A percentile compares a stretch with the other conserved stretches of the same genome.
Conservation (phyloP, 2,888 invertebrate species). For the Chloroclysta siterata region DNA sequence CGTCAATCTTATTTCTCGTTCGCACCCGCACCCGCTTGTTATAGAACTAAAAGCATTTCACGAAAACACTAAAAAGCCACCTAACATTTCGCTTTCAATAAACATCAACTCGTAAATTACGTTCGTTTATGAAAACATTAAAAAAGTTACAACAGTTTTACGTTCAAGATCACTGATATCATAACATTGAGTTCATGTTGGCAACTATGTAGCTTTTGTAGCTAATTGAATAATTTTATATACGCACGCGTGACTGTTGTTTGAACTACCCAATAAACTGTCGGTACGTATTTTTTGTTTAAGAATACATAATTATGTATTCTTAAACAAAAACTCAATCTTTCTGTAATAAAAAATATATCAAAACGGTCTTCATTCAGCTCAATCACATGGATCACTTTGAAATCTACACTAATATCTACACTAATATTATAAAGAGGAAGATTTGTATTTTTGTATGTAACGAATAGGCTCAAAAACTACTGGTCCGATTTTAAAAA, state of each 20-base stretch:
- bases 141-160: conserved; percentile 33
- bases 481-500: too few relatives aligned
- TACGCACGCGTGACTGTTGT: conserved; percentile 20
- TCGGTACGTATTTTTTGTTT: background rate
- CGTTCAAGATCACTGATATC: conserved; percentile 34
- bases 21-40: background rate
- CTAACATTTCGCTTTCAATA: conserved; percentile 7
- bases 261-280: background rate
- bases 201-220: conserved; percentile 34
- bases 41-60: conserved; percentile 4
- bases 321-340: too few relatives aligned
- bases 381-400: too few relatives aligned
- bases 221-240: conserved; percentile 43
- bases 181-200: conserved; percentile 34
- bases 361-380: too few relatives aligned
- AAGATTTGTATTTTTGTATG: too few relatives aligned
- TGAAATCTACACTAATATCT: too few relatives aligned
- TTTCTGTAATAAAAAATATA: too few relatives aligned
- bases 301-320: too few relatives aligned
- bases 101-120: conserved; percentile 30
- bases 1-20: background rate
- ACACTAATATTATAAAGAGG: too few relatives aligned
- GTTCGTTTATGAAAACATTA: conserved; percentile 37
- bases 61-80: conserved; percentile 1
- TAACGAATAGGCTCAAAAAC: too few relatives aligned